These are phyloP conservation scores for Drepana arcuata DNA, from an alignment of 1,140 invertebrate species.

Conservation along the genomic window DNA sequence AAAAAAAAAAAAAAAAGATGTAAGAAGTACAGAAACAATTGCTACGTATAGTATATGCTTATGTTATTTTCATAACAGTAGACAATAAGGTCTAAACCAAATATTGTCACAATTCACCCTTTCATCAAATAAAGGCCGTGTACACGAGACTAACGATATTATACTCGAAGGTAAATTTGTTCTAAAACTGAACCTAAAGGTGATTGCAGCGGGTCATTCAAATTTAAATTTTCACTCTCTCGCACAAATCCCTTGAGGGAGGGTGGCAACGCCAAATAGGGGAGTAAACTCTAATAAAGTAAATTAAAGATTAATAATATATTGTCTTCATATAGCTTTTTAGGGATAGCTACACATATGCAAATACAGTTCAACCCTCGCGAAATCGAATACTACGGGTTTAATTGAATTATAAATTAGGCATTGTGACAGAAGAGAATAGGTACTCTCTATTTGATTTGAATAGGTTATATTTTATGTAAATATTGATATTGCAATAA, in stretches of 20 bases:
- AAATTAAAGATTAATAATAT: conserved; percentile 72
- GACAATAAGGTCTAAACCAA: too few species aligned
- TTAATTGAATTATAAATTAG: conserved; percentile 32
- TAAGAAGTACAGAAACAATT: too few species aligned
- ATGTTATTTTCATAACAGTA: too few species aligned
- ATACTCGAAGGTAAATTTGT: conserved; percentile 12
- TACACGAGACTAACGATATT: too few species aligned
- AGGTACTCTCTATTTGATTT: too few species aligned
- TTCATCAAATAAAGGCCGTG: too few species aligned
- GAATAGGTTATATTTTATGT: too few species aligned
- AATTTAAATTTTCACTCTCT: conserved; percentile 66
- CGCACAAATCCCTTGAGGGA: conserved; percentile 42
- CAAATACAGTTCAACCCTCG: conserved; percentile 46
- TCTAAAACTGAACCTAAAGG: conserved; percentile 30
- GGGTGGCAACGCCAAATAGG: conserved; percentile 31
- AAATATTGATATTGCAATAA: too few species aligned
- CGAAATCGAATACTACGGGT: conserved; percentile 43
- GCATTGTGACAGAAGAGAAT: too few species aligned
- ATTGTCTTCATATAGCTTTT: conserved; percentile 65
- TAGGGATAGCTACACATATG: conserved; percentile 50
- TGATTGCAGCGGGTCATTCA: conserved; percentile 51
- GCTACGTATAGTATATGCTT: too few species aligned
- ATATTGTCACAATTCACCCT: too few species aligned
- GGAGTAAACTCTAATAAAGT: conserved; percentile 63
- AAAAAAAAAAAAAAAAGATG: too few species aligned